These are phyloP conservation scores for Dolichallabes microphthalmus DNA, from an alignment of 2,113 vertebrate genomes.

Conservation along the genomic window DNA sequence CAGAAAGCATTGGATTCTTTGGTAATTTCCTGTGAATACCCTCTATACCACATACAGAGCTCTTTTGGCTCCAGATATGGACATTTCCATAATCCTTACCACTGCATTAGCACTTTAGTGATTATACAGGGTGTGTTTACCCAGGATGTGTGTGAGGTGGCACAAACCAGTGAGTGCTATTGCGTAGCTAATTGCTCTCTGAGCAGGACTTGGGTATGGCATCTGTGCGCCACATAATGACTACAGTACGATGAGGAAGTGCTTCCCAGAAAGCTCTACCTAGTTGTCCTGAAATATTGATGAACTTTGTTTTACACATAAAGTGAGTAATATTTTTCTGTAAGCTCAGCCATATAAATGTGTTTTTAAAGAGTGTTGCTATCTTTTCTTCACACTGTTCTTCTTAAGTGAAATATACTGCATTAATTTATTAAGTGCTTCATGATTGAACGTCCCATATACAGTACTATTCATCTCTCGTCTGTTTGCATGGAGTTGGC, in stretches of 20 bases:
- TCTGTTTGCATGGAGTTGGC: no score
- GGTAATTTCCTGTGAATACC: background rate
- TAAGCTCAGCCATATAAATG: background rate
- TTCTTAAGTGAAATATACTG: background rate
- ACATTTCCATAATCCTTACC: slow-evolving; percentile 29
- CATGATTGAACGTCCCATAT: background rate
- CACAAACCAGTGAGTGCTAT: slow-evolving; percentile 1
- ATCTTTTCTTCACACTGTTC: background rate
- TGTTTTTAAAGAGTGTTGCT: no score
- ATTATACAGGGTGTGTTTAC: slow-evolving; percentile 9
- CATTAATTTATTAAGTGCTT: background rate
- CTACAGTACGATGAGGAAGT: background rate
- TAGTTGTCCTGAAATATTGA: background rate
- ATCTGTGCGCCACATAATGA: background rate
- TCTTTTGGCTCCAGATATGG: background rate
- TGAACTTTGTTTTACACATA: background rate
- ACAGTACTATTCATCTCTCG: no score
- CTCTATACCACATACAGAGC: background rate
- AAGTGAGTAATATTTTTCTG: background rate
- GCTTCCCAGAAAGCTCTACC: background rate
- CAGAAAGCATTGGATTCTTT: background rate
- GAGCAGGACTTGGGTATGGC: slow-evolving; percentile 4
- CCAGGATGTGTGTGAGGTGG: slow-evolving; percentile 33
- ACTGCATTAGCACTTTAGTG: background rate
- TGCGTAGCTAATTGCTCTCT: slow-evolving; percentile 30